Evolutionary conservation across 30 jellyfish, hydroid and myxozoan genomes (phyloP).

Genomic region (Turritopsis rubra): DNA sequence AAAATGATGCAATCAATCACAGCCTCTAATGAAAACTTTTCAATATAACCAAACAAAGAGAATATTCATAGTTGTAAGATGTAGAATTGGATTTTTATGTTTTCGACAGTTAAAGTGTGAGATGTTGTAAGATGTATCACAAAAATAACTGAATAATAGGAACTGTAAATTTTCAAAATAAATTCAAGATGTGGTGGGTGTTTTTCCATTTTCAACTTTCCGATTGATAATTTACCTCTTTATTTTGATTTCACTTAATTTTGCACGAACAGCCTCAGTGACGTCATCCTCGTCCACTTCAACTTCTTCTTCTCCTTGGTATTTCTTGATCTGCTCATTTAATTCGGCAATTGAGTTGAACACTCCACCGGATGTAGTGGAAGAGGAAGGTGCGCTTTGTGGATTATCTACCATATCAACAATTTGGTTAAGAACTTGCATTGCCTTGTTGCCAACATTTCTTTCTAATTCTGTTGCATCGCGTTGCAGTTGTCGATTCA

Average conservation of each 20-base stretch:
- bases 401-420: not conserved
- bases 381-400: not conserved
- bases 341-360: not conserved
- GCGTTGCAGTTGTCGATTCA: constrained; percentile 10
- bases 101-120: too few relatives aligned
- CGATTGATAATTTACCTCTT: too few relatives aligned
- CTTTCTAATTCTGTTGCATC: constrained; percentile 8
- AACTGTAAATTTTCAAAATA: too few relatives aligned
- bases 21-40: too few relatives aligned
- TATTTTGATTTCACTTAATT: not conserved
- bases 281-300: constrained; percentile 1
- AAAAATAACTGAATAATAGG: too few relatives aligned
- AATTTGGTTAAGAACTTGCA: constrained; percentile 2
- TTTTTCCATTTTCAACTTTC: too few relatives aligned
- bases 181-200: too few relatives aligned
- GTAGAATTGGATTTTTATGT: too few relatives aligned
- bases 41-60: too few relatives aligned
- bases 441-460: not conserved
- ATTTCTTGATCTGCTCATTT: not conserved
- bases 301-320: not conserved
- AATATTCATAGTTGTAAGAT: too few relatives aligned
- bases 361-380: constrained; percentile 5
- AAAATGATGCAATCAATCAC: too few relatives aligned
- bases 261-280: not conserved
- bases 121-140: too few relatives aligned